These are phyloP conservation scores for Lanistes nyassanus DNA, from an alignment of 1,140 invertebrate genomes.

Conservation along the genomic window DNA sequence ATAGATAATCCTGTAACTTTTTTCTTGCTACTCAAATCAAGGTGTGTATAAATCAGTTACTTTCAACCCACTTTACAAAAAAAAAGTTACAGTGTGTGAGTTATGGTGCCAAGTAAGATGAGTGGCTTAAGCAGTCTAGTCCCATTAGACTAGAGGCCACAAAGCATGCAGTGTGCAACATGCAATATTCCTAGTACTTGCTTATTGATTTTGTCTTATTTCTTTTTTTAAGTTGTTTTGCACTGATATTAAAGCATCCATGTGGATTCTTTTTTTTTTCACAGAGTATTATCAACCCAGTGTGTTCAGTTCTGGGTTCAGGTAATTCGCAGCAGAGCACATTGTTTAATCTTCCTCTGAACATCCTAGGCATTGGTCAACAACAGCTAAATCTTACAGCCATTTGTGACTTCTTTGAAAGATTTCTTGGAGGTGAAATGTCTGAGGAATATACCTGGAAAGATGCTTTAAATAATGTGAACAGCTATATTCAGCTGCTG, in stretches of 20 bases:
- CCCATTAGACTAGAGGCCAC: no score
- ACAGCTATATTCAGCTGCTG: constrained; percentile 75
- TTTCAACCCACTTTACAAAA: no score
- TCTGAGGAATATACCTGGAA: constrained; percentile 40
- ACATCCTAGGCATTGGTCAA: not conserved
- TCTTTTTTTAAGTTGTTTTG: not conserved
- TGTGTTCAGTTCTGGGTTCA: not conserved
- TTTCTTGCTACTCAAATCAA: no score
- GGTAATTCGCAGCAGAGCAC: not conserved
- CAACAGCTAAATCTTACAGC: not conserved
- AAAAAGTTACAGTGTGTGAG: no score
- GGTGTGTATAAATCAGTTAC: no score
- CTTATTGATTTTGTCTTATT: no score
- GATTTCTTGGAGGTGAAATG: constrained; percentile 30
- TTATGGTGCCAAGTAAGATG: no score
- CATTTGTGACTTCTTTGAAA: constrained; percentile 23
- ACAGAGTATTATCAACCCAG: not conserved
- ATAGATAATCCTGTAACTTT: no score
- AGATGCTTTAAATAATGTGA: constrained; percentile 36
- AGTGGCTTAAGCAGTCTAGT: no score
- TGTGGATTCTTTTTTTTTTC: not conserved
- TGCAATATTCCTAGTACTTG: no score
- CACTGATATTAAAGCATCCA: not conserved
- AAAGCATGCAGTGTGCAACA: no score
- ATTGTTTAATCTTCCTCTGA: not conserved